Evolutionary conservation across 2,113 vertebrate genomes (phyloP).

Genomic region (Cavia aperea): DNA sequence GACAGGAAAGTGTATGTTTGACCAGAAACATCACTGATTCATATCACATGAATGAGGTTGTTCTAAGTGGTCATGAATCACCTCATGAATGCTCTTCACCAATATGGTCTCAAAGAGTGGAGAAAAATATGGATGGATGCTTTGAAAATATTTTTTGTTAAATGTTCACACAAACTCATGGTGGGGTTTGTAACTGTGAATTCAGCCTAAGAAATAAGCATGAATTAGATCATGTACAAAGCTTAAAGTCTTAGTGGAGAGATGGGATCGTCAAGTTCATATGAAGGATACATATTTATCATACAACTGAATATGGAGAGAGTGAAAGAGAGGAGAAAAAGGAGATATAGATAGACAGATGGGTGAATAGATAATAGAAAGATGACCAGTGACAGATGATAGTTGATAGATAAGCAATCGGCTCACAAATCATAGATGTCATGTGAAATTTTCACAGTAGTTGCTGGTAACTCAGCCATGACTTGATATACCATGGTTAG

Average conservation of each 20-base stretch:
- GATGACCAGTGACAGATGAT: no score
- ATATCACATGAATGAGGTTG: neutral
- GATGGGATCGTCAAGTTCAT: accelerated
- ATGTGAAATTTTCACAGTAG: neutral
- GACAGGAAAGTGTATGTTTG: neutral
- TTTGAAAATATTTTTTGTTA: neutral
- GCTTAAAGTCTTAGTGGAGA: neutral
- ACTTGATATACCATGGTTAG: neutral
- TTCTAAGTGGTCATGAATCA: neutral
- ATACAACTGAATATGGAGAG: neutral
- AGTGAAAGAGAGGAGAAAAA: neutral
- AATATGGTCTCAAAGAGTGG: neutral
- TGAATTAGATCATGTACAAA: neutral
- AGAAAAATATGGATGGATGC: neutral
- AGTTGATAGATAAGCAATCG: neutral
- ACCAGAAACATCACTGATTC: neutral
- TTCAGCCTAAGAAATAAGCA: neutral
- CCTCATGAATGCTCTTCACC: neutral
- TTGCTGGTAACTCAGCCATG: neutral
- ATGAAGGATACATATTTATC: neutral
- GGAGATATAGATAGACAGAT: neutral
- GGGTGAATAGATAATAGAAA: neutral
- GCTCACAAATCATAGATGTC: neutral
- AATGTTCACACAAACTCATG: neutral
- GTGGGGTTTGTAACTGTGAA: neutral